Base-by-base conservation (phyloP, 2,888 invertebrate species). In the Anarsia innoxiella region DNA sequence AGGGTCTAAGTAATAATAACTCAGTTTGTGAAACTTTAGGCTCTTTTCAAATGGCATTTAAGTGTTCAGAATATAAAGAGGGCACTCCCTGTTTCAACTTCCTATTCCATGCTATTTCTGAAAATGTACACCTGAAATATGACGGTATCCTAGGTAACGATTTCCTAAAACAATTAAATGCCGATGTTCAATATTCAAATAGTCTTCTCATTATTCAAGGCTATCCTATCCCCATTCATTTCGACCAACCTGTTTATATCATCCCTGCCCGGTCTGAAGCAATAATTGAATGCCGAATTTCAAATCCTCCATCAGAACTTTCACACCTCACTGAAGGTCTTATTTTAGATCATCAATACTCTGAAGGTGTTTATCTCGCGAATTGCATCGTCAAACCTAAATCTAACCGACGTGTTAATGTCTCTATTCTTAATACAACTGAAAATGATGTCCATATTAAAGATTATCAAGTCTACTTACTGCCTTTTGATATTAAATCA, bases 131-230 rank as follows among this genome's bases (percentile, higher is more conserved):
- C n/a, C n/a, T n/a, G n/a, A n/a, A n/a, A n/a, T n/a, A n/a, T n/a
- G n/a, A n/a, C n/a, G n/a, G n/a, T n/a, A n/a, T n/a, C n/a, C n/a
- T n/a, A n/a, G 44, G 43, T 10, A 26, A 15, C 2, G 31, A 44
- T 25, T 34, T 41, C 31, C 19, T 41, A 6, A 2, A n/a, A 10
- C 10, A 11, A 27, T 33, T 13, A 12, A 31, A 41, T 9, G 23
- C 31, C 12, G 31, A 37, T n/a, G 37, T 42, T 16, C 10, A 39
- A 11, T 44, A 44, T 32, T 3, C 26, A n/a, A n/a, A n/a, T n/a
- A n/a, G n/a, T n/a, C n/a, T n/a, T n/a, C n/a, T n/a, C n/a, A n/a
- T n/a, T n/a, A n/a, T n/a, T n/a, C n/a, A n/a, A n/a, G n/a, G n/a
- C n/a, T 10, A n/a, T 6, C 9, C 26, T 6, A 5, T 2, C 16